phyloP scores from a whole-genome alignment of 2,113 vertebrate genomes.

The Tyto alba region DNA sequence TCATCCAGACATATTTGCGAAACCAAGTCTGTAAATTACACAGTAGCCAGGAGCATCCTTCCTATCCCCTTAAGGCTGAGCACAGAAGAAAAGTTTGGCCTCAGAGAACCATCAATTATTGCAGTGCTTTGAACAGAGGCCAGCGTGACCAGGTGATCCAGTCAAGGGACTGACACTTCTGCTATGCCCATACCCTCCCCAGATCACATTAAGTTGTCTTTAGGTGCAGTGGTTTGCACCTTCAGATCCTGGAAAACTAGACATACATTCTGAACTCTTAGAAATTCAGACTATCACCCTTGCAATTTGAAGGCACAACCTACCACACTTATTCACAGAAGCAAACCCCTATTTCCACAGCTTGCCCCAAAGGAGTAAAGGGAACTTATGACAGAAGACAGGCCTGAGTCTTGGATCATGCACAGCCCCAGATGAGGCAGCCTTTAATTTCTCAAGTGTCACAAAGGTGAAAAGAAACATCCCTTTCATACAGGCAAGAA shows the following conservation, averaged over 20 bases:
- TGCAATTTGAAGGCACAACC: neutral
- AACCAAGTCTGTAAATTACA: neutral
- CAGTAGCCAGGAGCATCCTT: neutral
- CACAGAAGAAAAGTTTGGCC: neutral
- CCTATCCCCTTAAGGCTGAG: neutral
- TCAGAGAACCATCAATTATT: neutral
- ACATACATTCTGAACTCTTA: neutral
- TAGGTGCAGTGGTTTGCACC: neutral
- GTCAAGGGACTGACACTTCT: neutral
- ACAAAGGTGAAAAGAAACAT: neutral
- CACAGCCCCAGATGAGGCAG: neutral
- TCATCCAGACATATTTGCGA: neutral
- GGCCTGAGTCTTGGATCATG: neutral
- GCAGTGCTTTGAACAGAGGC: neutral
- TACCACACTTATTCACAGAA: neutral
- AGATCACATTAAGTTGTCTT: rapidly evolving
- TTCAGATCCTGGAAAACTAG: neutral
- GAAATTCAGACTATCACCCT: neutral
- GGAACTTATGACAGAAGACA: neutral
- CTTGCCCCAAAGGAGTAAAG: neutral
- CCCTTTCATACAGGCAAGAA: neutral
- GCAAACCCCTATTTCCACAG: neutral
- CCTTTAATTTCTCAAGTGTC: neutral
- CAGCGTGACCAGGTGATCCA: neutral
- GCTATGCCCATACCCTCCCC: neutral